phyloP scores from a whole-genome alignment of 1,140 invertebrate species.

The Antheraea pernyi region DNA sequence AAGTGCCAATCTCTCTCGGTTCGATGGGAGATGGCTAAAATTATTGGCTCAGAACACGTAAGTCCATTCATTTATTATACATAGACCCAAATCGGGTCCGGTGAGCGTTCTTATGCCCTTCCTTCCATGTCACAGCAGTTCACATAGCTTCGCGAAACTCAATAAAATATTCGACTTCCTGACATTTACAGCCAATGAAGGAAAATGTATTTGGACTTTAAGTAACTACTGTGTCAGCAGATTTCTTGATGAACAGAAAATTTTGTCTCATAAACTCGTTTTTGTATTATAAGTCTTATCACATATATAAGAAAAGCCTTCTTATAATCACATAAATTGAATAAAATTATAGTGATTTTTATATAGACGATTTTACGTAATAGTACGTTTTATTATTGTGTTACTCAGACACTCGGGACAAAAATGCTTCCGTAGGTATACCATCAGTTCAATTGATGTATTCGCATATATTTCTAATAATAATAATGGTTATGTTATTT shows the following conservation, averaged over 20 bases:
- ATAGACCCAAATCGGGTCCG: constrained; percentile 21
- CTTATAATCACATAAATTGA: too few relatives aligned
- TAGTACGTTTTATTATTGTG: neutral
- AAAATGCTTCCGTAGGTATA: neutral
- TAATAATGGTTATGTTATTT: too few relatives aligned
- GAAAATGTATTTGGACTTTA: constrained; percentile 71
- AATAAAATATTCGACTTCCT: constrained; percentile 45
- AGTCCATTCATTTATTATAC: constrained; percentile 60
- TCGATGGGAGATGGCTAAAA: constrained; percentile 41
- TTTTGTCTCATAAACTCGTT: constrained; percentile 57
- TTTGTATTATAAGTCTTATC: constrained; percentile 49
- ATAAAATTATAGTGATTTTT: neutral
- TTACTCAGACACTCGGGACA: neutral
- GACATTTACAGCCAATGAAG: constrained; percentile 62
- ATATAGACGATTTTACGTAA: neutral
- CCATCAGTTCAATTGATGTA: neutral
- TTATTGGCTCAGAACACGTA: constrained; percentile 58
- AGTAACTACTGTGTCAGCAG: constrained; percentile 57
- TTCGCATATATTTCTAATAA: too few relatives aligned
- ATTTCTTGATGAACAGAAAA: constrained; percentile 58
- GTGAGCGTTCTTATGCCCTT: constrained; percentile 11
- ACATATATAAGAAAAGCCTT: too few relatives aligned
- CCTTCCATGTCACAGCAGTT: constrained; percentile 11
- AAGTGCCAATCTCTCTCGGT: constrained; percentile 65
- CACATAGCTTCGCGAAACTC: constrained; percentile 20